Percentiles rank a stretch among this genome's conserved stretches.
Conservation (phyloP, 1,140 invertebrate genomes). For the Saxidomus purpurata region DNA sequence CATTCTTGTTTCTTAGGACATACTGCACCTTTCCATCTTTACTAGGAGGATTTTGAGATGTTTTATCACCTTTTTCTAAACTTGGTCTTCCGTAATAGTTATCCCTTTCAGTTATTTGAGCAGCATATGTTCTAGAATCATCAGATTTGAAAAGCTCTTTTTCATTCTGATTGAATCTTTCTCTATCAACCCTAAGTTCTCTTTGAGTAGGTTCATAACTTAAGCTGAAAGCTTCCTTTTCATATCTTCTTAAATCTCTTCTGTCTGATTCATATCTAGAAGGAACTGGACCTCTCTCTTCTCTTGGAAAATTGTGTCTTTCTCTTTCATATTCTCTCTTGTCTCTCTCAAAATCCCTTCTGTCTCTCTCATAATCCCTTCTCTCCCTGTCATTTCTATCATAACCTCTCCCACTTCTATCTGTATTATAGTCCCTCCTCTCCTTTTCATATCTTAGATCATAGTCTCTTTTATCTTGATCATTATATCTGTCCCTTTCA, state of each 20-base stretch:
- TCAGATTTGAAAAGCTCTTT: neutral
- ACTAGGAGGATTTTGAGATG: neutral
- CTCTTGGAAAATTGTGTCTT: neutral
- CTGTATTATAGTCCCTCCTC: neutral
- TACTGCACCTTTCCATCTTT: conserved; percentile 57
- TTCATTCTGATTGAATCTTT: neutral
- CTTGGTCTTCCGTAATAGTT: neutral
- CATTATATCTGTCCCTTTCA: conserved; percentile 14
- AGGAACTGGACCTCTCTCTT: neutral
- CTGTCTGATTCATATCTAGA: conserved; percentile 20
- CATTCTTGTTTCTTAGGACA: conserved; percentile 42
- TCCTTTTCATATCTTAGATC: neutral
- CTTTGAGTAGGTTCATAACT: neutral
- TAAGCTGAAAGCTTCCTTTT: neutral
- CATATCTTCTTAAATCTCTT: neutral
- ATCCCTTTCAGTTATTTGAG: neutral
- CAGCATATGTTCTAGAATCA: neutral
- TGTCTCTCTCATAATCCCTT: neutral
- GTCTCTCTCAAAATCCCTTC: neutral
- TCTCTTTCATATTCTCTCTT: neutral
- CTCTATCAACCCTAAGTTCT: neutral
- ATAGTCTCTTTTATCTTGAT: neutral
- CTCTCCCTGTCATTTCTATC: conserved; percentile 8
- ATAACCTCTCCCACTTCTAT: conserved; percentile 7
- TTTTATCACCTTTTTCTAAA: neutral